A percentile compares a stretch with the other conserved stretches of the same genome.
Conservation (phyloP, 2,888 invertebrate genomes). For the Chrysina gloriosa region DNA sequence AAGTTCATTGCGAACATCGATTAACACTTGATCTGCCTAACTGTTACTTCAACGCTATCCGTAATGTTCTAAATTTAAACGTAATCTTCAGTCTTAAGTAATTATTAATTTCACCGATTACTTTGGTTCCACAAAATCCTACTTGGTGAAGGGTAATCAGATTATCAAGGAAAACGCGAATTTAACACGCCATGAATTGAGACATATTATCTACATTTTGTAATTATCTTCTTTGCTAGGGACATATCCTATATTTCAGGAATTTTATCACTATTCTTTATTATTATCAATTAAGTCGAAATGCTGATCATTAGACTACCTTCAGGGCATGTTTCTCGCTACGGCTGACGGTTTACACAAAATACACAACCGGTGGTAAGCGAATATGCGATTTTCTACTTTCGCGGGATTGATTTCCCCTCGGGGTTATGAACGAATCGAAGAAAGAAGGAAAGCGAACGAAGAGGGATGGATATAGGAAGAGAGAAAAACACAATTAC, state of each 20-base stretch:
- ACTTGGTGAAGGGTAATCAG: constrained; percentile 10
- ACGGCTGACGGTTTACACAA: background rate
- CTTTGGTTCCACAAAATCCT: no score
- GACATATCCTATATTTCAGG: constrained; percentile 6
- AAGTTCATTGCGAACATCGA: no score
- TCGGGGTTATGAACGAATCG: constrained; percentile 1
- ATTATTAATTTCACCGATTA: no score
- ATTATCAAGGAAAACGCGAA: constrained; percentile 19
- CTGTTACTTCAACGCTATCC: no score
- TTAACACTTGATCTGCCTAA: no score
- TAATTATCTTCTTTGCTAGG: background rate
- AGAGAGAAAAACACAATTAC: constrained; percentile 26
- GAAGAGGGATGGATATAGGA: background rate
- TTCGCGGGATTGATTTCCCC: constrained; percentile 30
- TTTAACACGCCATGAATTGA: constrained; percentile 25
- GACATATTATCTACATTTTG: constrained; percentile 32
- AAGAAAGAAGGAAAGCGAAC: no score
- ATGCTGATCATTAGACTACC: constrained; percentile 14
- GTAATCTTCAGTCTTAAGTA: no score
- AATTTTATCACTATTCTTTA: constrained; percentile 1
- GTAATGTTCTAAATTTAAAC: no score
- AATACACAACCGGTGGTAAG: background rate
- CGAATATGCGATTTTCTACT: constrained; percentile 27
- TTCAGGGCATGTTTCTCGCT: background rate
- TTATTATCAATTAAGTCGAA: constrained; percentile 20